Conservation (phyloP, 1,140 invertebrate genomes). For the Leptopilina boulardi region DNA sequence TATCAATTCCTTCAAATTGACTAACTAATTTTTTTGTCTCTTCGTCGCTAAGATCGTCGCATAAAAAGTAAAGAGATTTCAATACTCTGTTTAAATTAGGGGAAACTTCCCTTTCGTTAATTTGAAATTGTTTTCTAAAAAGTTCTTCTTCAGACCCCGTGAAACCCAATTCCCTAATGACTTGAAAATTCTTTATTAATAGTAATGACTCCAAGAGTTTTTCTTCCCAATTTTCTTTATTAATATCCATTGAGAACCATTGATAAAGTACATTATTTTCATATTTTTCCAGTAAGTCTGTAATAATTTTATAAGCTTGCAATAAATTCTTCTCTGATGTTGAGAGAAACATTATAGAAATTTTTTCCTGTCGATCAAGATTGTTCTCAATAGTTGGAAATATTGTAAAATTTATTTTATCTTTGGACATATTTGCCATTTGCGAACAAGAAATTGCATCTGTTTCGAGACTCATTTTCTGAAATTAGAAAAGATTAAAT, state of each 20-base stretch:
- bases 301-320: neutral
- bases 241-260: neutral
- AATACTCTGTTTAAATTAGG: neutral
- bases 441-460: neutral
- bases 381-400: neutral
- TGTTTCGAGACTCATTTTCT: neutral
- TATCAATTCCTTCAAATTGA: neutral
- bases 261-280: neutral
- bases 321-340: neutral
- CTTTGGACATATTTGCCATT: neutral
- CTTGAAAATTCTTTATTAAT: neutral
- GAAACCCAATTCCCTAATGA: neutral
- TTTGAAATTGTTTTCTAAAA: neutral
- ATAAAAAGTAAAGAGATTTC: neutral
- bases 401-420: neutral
- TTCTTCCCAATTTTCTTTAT: constrained; percentile 1
- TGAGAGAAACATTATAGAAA: constrained; percentile 10
- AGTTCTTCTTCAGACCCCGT: neutral
- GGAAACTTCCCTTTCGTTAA: neutral
- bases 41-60: neutral
- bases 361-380: neutral
- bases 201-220: neutral
- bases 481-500: neutral
- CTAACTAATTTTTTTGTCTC: neutral
- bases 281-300: neutral